Conservation (phyloP, 2,113 vertebrate species). For the Cyprinodon brontotheroides region DNA sequence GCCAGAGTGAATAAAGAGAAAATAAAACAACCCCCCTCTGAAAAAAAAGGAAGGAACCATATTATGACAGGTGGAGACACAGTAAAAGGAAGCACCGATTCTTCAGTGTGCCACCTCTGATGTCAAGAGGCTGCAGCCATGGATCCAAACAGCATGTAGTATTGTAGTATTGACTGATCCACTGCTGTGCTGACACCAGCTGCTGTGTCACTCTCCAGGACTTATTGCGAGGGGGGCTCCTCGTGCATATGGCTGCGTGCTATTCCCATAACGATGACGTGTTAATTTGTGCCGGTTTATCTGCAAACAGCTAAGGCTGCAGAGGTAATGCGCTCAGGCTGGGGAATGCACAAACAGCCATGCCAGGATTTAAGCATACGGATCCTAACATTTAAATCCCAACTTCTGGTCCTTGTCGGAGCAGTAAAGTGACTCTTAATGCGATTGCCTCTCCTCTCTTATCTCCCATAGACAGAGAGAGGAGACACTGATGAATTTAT, state of each 20-base stretch:
- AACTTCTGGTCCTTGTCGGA: constrained; percentile 49
- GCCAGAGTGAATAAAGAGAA: constrained; percentile 16
- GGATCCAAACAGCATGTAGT: constrained; percentile 46
- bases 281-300: constrained; percentile 43
- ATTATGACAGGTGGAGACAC: constrained; percentile 61
- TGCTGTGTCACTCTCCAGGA: constrained; percentile 26
- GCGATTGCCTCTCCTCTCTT: constrained; percentile 63
- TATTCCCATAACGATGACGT: constrained; percentile 24
- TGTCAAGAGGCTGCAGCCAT: constrained; percentile 56
- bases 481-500: constrained; percentile 46
- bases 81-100: constrained; percentile 52
- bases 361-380: constrained; percentile 33
- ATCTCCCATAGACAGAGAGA: constrained; percentile 37
- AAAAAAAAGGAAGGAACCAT: constrained; percentile 5
- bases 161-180: constrained; percentile 43
- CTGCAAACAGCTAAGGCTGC: constrained; percentile 22
- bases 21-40: constrained; percentile 27
- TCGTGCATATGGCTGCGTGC: constrained; percentile 13
- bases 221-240: constrained; percentile 17
- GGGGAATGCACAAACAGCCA: constrained; percentile 32
- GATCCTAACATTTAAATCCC: constrained; percentile 57
- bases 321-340: constrained; percentile 24
- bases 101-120: constrained; percentile 53
- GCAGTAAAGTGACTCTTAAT: constrained; percentile 58
- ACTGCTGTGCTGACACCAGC: constrained; percentile 45